A percentile compares a stretch with the other conserved stretches of the same genome.
Evolutionary conservation across 2,113 vertebrate genomes (phyloP).

Genomic region (Dromaius novaehollandiae): DNA sequence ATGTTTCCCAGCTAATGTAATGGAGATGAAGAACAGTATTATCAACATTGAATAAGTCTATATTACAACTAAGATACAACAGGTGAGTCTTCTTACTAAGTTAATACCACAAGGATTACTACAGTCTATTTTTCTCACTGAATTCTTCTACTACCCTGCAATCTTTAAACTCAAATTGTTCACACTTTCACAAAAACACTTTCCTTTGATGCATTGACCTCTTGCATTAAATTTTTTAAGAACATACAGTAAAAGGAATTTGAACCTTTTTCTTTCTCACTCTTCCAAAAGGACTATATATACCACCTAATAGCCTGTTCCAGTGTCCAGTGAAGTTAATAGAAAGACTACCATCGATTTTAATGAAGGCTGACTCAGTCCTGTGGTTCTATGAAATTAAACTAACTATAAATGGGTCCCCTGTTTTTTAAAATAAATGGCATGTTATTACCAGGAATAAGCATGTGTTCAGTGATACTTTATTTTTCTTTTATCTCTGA

Average conservation of each 20-base stretch:
- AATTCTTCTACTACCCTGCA: conserved; percentile 8
- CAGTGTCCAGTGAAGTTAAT: neutral
- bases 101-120: neutral
- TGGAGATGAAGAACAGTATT: neutral
- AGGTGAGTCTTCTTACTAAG: neutral
- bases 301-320: neutral
- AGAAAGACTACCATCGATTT: neutral
- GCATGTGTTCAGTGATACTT: neutral
- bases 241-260: neutral
- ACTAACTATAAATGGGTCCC: neutral
- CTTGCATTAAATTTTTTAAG: conserved; percentile 16
- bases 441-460: neutral
- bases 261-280: neutral
- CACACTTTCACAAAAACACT: conserved; percentile 10
- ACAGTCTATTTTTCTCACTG: conserved; percentile 25
- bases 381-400: conserved; percentile 20
- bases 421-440: neutral
- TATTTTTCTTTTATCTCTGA: conserved; percentile 17
- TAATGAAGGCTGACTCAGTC: neutral
- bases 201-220: neutral
- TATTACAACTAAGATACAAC: conserved; percentile 5
- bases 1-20: neutral
- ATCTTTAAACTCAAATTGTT: conserved; percentile 3
- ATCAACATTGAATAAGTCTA: neutral
- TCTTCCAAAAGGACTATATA: neutral